phyloP scores from a whole-genome alignment of 2,113 vertebrate species.

The Ariopsis seemanni region DNA sequence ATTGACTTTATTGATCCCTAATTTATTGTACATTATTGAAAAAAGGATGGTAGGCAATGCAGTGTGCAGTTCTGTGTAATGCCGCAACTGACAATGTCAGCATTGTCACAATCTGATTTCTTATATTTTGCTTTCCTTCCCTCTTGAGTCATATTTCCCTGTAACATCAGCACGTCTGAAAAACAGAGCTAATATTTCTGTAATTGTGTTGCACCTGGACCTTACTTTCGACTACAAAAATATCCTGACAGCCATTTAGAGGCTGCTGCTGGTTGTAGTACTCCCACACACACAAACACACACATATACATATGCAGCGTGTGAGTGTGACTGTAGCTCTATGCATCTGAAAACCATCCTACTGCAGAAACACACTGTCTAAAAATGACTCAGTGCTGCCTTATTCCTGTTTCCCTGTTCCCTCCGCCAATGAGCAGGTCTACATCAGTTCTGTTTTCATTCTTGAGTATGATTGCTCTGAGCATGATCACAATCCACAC shows the following conservation, averaged over 20 bases:
- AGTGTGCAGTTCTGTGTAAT: too few relatives aligned
- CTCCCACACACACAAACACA: neutral
- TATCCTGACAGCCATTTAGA: neutral
- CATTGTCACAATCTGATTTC: neutral
- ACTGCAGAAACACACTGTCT: slow-evolving; percentile 1
- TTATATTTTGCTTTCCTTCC: neutral
- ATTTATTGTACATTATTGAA: too few relatives aligned
- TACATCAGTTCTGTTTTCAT: neutral
- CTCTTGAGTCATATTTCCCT: neutral
- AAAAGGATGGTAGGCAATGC: too few relatives aligned
- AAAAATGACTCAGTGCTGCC: slow-evolving; percentile 7
- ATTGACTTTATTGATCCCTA: too few relatives aligned
- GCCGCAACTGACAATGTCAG: too few relatives aligned
- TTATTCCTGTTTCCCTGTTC: neutral
- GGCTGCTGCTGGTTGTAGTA: neutral
- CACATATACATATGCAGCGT: neutral
- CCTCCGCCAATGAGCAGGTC: neutral
- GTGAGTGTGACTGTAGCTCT: neutral
- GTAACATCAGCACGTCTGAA: neutral
- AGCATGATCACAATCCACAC: neutral
- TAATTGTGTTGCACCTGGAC: slow-evolving; percentile 4
- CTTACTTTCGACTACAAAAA: slow-evolving; percentile 4
- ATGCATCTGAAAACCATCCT: neutral
- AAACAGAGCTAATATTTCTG: slow-evolving; percentile 2
- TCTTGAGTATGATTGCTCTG: neutral